phyloP scores from a whole-genome alignment of 2,113 vertebrate genomes.

The Phalacrocorax pelagicus region DNA sequence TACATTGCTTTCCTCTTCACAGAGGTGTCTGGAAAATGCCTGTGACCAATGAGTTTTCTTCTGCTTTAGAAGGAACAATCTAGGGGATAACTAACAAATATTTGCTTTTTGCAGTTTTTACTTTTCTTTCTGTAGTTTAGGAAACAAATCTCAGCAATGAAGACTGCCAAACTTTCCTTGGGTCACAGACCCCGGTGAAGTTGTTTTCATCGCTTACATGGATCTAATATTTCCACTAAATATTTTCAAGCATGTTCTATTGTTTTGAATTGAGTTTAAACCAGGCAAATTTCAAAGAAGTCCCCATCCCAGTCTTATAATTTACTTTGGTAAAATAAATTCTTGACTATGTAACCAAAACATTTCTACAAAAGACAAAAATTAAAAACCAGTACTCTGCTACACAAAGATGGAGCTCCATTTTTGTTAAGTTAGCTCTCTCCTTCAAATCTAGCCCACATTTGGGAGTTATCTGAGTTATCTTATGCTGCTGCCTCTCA shows the following conservation, averaged over 20 bases:
- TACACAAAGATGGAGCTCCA: not conserved
- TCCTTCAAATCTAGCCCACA: not conserved
- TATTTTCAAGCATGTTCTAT: not conserved
- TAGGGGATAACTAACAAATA: not conserved
- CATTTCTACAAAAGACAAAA: not conserved
- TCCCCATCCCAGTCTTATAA: not conserved
- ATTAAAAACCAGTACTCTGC: not conserved
- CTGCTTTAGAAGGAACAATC: not conserved
- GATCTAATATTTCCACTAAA: not conserved
- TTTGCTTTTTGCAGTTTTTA: not conserved
- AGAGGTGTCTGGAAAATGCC: not conserved
- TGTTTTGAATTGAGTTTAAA: not conserved
- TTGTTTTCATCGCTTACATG: not conserved
- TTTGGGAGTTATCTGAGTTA: not conserved
- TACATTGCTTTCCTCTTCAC: not conserved
- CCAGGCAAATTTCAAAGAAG: not conserved
- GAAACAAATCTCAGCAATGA: not conserved
- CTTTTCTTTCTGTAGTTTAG: not conserved
- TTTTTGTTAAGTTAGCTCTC: not conserved
- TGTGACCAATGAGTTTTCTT: rapidly evolving
- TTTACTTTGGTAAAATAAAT: not conserved
- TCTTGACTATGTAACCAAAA: not conserved
- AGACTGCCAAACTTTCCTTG: not conserved
- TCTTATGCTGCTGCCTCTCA: not conserved
- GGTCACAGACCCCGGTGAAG: not conserved